These are phyloP conservation scores for Agrypnus murinus DNA, from an alignment of 2,888 invertebrate genomes.

Conservation along the genomic window DNA sequence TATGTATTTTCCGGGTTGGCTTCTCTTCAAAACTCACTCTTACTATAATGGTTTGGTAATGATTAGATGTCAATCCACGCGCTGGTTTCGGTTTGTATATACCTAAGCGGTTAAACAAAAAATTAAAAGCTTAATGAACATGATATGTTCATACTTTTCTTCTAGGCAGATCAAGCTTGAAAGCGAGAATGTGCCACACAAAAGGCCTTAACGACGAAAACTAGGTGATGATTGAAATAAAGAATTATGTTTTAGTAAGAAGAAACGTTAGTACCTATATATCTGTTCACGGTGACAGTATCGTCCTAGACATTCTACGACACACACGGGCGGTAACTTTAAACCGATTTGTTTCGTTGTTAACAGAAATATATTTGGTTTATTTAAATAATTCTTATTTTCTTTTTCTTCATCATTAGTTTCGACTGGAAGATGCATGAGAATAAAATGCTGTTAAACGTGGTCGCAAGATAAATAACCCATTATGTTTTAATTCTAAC, in stretches of 20 bases:
- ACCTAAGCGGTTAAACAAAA: constrained; percentile 12
- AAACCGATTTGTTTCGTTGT: constrained; percentile 47
- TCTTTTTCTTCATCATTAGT: constrained; percentile 14
- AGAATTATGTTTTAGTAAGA: constrained; percentile 41
- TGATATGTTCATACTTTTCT: constrained; percentile 27
- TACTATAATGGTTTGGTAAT: constrained; percentile 33
- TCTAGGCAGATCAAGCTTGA: constrained; percentile 12
- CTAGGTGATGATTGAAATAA: constrained; percentile 38
- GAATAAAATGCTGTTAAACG: constrained; percentile 18
- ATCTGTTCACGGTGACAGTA: constrained; percentile 43
- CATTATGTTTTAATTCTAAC: not conserved
- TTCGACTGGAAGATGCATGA: constrained; percentile 16
- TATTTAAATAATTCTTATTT: constrained; percentile 14
- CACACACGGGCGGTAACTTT: constrained; percentile 40
- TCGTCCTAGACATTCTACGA: constrained; percentile 34
- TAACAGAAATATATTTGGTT: constrained; percentile 44
- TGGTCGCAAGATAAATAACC: constrained; percentile 7
- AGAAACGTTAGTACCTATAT: constrained; percentile 44
- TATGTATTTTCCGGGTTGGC: constrained; percentile 51
- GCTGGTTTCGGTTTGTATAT: constrained; percentile 2
- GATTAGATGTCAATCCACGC: constrained; percentile 38
- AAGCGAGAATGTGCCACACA: constrained; percentile 27
- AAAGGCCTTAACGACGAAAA: constrained; percentile 30
- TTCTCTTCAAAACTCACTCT: constrained; percentile 36
- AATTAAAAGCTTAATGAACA: constrained; percentile 33